phyloP scores from a whole-genome alignment of 2,113 vertebrate genomes.

The Bos indicus region DNA sequence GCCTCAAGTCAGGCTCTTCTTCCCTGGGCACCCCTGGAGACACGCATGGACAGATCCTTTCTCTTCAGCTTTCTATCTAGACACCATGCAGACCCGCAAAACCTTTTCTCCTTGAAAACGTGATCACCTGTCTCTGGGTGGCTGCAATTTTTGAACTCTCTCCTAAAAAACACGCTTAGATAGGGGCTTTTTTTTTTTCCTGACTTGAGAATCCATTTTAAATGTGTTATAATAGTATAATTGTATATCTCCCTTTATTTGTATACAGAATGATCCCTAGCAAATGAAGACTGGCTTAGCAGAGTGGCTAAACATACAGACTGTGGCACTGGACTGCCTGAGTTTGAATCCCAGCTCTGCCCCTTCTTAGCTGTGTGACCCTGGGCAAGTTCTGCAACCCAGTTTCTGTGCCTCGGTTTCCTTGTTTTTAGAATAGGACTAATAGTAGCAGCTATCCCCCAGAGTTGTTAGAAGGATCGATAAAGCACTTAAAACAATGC shows the following conservation, averaged over 20 bases:
- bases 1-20: neutral
- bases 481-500: neutral
- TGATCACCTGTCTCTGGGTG: neutral
- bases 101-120: constrained; percentile 10
- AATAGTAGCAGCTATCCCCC: neutral
- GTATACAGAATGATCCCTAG: neutral
- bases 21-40: constrained; percentile 30
- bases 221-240: neutral
- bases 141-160: constrained; percentile 7
- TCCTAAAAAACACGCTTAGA: neutral
- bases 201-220: constrained; percentile 13
- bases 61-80: constrained; percentile 9
- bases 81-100: neutral
- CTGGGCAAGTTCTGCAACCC: neutral
- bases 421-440: neutral
- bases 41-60: neutral
- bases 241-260: neutral
- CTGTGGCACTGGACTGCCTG: neutral
- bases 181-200: neutral
- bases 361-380: neutral
- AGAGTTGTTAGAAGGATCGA: neutral
- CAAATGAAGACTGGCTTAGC: neutral
- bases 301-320: neutral
- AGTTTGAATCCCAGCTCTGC: neutral
- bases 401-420: neutral